A percentile compares a stretch with the other conserved stretches of the same genome.
Evolutionary conservation across 2,888 invertebrate genomes (phyloP).

Genomic region (Drosophila flavopinicola): DNA sequence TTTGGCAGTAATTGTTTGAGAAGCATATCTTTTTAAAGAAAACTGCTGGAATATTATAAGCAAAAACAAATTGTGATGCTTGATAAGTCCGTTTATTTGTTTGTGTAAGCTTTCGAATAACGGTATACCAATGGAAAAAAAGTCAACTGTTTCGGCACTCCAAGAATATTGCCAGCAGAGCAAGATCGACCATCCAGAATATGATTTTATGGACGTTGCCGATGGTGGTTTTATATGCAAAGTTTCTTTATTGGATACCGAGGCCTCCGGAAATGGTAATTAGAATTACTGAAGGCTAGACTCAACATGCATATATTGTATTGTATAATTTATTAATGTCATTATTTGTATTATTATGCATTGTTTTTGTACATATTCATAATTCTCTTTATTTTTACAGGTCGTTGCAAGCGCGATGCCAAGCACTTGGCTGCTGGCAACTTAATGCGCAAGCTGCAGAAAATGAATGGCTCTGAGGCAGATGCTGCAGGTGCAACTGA

Average conservation of each 20-base stretch:
- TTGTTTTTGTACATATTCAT: not conserved
- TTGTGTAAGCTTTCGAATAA: too few relatives aligned
- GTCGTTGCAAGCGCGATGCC: conserved; percentile 84
- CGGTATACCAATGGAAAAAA: conserved; percentile 74
- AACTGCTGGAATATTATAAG: too few relatives aligned
- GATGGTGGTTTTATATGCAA: conserved; percentile 80
- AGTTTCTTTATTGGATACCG: conserved; percentile 79
- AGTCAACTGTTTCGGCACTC: conserved; percentile 81
- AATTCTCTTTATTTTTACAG: conserved; percentile 16
- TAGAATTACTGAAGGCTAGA: not conserved
- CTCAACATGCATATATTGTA: too few relatives aligned
- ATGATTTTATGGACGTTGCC: conserved; percentile 72
- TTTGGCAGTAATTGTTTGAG: too few relatives aligned
- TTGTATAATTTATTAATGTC: not conserved
- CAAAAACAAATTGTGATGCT: too few relatives aligned
- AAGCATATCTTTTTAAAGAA: too few relatives aligned
- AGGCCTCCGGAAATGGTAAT: conserved; percentile 84
- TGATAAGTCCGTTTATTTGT: too few relatives aligned
- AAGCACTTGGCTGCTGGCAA: conserved; percentile 83
- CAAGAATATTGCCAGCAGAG: conserved; percentile 82
- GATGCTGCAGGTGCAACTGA: conserved; percentile 24
- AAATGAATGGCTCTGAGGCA: conserved; percentile 53
- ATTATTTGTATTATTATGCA: not conserved
- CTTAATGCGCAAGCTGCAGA: conserved; percentile 84
- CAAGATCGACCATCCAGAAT: conserved; percentile 67